A percentile compares a stretch with the other conserved stretches of the same genome.
phyloP scores from a whole-genome alignment of 2,113 vertebrate species.

The Lophochroa leadbeateri region DNA sequence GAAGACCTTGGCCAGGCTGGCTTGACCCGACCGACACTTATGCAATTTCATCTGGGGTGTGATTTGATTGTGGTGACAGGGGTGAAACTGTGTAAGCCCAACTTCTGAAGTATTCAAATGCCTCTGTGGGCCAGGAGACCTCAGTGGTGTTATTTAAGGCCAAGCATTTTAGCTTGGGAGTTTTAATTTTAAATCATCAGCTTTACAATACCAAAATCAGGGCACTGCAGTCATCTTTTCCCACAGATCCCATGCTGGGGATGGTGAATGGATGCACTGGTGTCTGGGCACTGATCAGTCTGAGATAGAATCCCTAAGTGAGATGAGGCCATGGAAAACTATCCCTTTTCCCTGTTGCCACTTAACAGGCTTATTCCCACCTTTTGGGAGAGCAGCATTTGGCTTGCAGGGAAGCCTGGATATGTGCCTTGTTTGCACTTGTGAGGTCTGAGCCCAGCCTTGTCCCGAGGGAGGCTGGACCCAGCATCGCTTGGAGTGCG shows the following conservation, averaged over 20 bases:
- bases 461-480: rapidly evolving
- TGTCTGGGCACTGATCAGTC: not conserved
- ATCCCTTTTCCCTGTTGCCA: not conserved
- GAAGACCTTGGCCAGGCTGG: not conserved
- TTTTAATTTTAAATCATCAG: not conserved
- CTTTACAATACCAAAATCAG: rapidly evolving
- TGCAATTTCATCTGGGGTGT: not conserved
- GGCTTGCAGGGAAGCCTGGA: not conserved
- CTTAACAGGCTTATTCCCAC: not conserved
- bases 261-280: rapidly evolving
- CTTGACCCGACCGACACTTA: rapidly evolving
- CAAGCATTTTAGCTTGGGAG: not conserved
- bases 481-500: rapidly evolving
- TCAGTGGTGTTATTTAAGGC: not conserved
- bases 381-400: rapidly evolving
- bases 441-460: not conserved
- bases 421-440: rapidly evolving
- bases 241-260: rapidly evolving
- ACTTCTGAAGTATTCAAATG: not conserved
- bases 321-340: rapidly evolving
- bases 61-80: not conserved
- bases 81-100: not conserved
- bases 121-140: not conserved
- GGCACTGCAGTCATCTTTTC: rapidly evolving
- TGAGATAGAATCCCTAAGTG: not conserved